These are phyloP conservation scores for Bambusicola thoracicus DNA, from an alignment of 2,113 vertebrate species.

Conservation along the genomic window DNA sequence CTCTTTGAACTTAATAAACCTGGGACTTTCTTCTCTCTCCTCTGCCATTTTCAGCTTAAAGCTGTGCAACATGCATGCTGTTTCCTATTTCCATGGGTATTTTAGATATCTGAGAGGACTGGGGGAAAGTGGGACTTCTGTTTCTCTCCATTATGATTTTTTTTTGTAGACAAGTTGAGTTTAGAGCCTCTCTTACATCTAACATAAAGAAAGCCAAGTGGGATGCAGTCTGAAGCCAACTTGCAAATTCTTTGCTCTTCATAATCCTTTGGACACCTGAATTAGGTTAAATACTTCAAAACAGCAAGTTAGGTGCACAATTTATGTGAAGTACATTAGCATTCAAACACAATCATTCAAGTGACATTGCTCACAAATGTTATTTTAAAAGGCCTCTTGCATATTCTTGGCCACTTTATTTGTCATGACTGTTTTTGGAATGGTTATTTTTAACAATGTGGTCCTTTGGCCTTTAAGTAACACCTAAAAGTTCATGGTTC, in stretches of 20 bases:
- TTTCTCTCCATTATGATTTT: background rate
- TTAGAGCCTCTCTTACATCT: background rate
- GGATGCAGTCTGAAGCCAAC: background rate
- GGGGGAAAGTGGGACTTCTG: background rate
- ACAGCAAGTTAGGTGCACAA: background rate
- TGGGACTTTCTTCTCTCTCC: background rate
- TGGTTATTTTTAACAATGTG: background rate
- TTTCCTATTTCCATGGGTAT: background rate
- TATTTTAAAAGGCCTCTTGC: background rate
- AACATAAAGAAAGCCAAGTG: background rate
- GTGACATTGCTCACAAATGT: background rate
- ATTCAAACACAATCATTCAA: background rate
- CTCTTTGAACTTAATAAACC: background rate
- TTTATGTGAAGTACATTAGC: background rate
- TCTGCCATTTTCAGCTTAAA: background rate
- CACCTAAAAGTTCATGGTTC: background rate
- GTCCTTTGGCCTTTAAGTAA: background rate
- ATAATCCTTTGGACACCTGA: background rate
- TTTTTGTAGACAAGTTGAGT: background rate
- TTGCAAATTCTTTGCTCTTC: background rate
- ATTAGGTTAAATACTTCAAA: background rate
- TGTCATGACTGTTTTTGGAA: slow-evolving; percentile 17
- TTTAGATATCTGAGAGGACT: background rate
- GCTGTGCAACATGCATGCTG: background rate
- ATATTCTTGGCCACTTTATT: slow-evolving; percentile 33